A percentile compares a stretch with the other conserved stretches of the same genome.
Evolutionary conservation across 2,797 vertebrate species (phyloP).

Genomic region (Catamblyrhynchus diadema): DNA sequence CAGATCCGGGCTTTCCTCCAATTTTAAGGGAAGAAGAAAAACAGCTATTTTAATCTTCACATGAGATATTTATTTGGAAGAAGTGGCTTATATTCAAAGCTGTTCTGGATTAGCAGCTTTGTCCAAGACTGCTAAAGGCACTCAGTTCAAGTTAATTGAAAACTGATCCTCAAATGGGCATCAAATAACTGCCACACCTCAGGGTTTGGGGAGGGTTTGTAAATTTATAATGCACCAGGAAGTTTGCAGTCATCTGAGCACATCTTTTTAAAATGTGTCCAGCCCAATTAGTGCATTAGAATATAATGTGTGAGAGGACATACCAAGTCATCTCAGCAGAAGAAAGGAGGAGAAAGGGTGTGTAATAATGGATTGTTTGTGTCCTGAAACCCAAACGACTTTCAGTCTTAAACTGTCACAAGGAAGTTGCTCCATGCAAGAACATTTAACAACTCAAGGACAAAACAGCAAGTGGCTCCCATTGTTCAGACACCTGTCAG

Average conservation of each 20-base stretch:
- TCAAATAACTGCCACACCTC: background rate
- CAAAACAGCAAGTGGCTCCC: background rate
- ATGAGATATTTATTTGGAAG: background rate
- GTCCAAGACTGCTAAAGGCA: background rate
- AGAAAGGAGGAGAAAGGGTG: background rate
- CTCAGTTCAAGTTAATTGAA: background rate
- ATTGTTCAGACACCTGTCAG: background rate
- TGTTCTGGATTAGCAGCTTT: background rate
- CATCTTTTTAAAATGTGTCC: background rate
- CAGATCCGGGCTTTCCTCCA: slow-evolving; percentile 92
- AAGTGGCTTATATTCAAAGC: background rate
- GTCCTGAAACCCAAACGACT: background rate
- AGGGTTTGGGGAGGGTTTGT: background rate
- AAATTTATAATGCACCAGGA: background rate
- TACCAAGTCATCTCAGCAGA: background rate
- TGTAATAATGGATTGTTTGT: background rate
- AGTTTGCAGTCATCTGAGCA: background rate
- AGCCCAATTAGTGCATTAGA: background rate
- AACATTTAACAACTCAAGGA: background rate
- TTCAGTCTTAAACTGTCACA: background rate
- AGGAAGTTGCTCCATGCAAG: background rate
- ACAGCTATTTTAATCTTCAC: background rate
- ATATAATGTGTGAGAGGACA: fast-evolving
- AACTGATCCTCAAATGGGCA: background rate
- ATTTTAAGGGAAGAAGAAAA: slow-evolving; percentile 9